Percentiles rank a stretch among this genome's conserved stretches.
These are phyloP conservation scores for Meandrusa payeni DNA, from an alignment of 2,888 invertebrate species.

Conservation along the genomic window DNA sequence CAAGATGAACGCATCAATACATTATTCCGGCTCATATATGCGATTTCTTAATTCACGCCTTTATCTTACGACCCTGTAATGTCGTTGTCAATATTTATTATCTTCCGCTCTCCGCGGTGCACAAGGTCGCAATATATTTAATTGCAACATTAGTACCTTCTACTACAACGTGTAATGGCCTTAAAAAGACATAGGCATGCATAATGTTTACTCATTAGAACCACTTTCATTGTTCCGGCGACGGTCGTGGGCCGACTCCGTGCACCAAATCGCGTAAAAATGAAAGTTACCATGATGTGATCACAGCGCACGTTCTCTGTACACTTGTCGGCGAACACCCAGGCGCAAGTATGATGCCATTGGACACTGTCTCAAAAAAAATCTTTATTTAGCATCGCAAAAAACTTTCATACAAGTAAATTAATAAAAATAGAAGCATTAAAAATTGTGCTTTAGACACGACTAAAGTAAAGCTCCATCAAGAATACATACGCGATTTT, in stretches of 20 bases:
- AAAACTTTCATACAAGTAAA: no score
- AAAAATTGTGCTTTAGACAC: no score
- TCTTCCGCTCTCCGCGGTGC: conserved; percentile 4
- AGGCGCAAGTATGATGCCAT: conserved; percentile 20
- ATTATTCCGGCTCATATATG: no score
- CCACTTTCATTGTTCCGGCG: conserved; percentile 68
- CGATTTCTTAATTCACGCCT: conserved; percentile 1
- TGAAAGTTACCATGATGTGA: conserved; percentile 70
- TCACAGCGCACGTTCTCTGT: conserved; percentile 39
- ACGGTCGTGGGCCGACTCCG: conserved; percentile 48
- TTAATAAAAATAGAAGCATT: no score
- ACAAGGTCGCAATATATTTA: conserved; percentile 3
- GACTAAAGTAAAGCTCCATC: no score
- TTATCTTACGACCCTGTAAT: not conserved
- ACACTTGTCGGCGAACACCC: conserved; percentile 27
- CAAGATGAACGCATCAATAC: no score
- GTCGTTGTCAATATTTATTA: conserved; percentile 4
- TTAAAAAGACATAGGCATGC: conserved; percentile 21
- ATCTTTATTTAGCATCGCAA: no score
- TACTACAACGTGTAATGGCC: conserved; percentile 5
- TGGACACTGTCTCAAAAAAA: conserved; percentile 7
- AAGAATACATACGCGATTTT: no score
- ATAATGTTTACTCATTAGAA: conserved; percentile 40
- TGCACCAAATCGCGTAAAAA: conserved; percentile 71
- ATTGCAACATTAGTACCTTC: not conserved